phyloP scores from a whole-genome alignment of 2,888 invertebrate species.

The Leptopilina drosophilae region DNA sequence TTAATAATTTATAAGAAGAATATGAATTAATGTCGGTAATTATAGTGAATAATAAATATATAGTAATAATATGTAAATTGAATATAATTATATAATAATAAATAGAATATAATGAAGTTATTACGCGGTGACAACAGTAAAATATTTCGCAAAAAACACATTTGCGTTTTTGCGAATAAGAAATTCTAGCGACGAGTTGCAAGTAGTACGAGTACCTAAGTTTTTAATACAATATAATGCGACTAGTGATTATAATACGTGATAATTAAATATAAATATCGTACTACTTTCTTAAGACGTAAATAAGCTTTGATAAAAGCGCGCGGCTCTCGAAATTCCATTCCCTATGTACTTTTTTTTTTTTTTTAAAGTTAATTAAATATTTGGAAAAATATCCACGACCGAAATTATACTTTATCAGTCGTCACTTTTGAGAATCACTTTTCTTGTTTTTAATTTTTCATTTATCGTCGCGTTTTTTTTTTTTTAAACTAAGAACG shows the following conservation, averaged over 20 bases:
- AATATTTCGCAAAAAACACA: conserved; percentile 26
- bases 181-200: conserved; percentile 44
- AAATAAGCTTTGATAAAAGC: conserved; percentile 34
- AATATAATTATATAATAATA: conserved; percentile 47
- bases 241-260: conserved; percentile 70
- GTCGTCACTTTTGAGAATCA: conserved; percentile 32
- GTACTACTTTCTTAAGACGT: conserved; percentile 61
- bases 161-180: conserved; percentile 13
- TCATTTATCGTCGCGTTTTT: conserved; percentile 57
- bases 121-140: conserved; percentile 35
- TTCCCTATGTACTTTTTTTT: neutral
- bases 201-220: conserved; percentile 55
- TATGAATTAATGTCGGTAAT: conserved; percentile 54
- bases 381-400: conserved; percentile 30
- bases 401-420: conserved; percentile 9
- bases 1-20: conserved; percentile 49
- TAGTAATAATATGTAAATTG: conserved; percentile 53
- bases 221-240: conserved; percentile 65
- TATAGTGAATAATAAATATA: conserved; percentile 55
- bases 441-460: conserved; percentile 16
- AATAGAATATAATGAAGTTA: conserved; percentile 45
- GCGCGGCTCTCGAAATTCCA: neutral
- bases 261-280: conserved; percentile 70
- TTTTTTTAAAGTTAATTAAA: neutral
- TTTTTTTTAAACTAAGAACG: conserved; percentile 70